Percentiles rank a stretch among this genome's conserved stretches.
phyloP scores from a whole-genome alignment of 2,797 vertebrate species.

The Pristis pectinata region DNA sequence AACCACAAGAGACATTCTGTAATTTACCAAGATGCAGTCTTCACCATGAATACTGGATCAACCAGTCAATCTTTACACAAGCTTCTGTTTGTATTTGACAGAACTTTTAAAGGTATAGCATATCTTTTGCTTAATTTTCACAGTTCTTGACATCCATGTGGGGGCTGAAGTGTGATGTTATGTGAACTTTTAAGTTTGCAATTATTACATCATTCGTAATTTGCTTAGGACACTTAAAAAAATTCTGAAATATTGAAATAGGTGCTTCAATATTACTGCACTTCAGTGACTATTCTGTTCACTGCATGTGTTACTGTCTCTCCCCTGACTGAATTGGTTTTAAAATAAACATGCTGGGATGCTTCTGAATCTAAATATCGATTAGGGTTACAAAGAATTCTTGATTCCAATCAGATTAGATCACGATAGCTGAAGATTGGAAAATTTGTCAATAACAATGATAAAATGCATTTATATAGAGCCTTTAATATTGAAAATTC shows the following conservation, averaged over 20 bases:
- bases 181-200: neutral
- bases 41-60: neutral
- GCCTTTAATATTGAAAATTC: neutral
- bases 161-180: neutral
- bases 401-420: neutral
- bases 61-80: neutral
- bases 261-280: neutral
- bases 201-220: neutral
- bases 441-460: neutral
- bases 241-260: neutral
- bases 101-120: neutral
- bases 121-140: neutral
- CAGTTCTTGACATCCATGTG: neutral
- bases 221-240: neutral
- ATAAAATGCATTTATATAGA: neutral
- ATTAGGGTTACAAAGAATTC: neutral
- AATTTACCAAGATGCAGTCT: neutral
- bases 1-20: neutral
- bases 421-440: neutral
- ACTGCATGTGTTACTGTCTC: neutral
- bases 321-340: neutral
- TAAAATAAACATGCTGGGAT: neutral
- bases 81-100: slow-evolving; percentile 6
- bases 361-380: neutral
- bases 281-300: neutral